A percentile compares a stretch with the other conserved stretches of the same genome.
phyloP scores from a whole-genome alignment of 1,140 invertebrate genomes.

The Gryllus bimaculatus region DNA sequence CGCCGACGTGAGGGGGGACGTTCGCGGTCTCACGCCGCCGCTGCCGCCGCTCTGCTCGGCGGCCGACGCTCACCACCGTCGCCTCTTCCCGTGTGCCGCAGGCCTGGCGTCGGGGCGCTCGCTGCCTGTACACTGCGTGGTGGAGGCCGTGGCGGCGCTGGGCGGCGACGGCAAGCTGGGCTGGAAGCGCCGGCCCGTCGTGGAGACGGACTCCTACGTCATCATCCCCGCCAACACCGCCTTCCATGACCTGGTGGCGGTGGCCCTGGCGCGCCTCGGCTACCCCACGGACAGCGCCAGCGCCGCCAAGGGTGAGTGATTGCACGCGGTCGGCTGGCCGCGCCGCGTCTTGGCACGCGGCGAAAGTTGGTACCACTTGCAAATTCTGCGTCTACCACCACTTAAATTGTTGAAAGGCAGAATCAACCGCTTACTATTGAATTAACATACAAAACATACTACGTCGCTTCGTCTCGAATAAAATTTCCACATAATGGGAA shows the following conservation, averaged over 20 bases:
- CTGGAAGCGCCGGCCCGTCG: slow-evolving; percentile 52
- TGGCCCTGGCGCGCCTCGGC: slow-evolving; percentile 66
- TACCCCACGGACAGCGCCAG: slow-evolving; percentile 64
- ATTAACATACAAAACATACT: too few species aligned
- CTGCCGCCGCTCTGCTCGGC: too few species aligned
- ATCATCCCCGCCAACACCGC: slow-evolving; percentile 83
- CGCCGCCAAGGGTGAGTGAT: slow-evolving; percentile 61
- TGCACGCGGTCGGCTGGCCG: background rate
- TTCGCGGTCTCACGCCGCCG: background rate
- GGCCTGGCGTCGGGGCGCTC: slow-evolving; percentile 59
- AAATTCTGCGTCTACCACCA: too few species aligned
- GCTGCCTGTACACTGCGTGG: slow-evolving; percentile 84
- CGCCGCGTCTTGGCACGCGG: too few species aligned
- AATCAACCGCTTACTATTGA: too few species aligned
- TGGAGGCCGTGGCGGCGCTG: slow-evolving; percentile 65
- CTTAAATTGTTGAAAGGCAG: too few species aligned
- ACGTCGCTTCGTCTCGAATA: too few species aligned
- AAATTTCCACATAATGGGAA: too few species aligned
- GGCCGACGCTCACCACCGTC: too few species aligned
- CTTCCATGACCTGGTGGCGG: slow-evolving; percentile 71
- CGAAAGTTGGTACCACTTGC: too few species aligned
- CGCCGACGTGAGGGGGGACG: too few species aligned
- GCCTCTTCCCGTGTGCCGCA: background rate
- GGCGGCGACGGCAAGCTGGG: slow-evolving; percentile 44
- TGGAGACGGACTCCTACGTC: slow-evolving; percentile 86